These are phyloP conservation scores for Clinocottus analis DNA, from an alignment of 2,113 vertebrate genomes.

Conservation along the genomic window DNA sequence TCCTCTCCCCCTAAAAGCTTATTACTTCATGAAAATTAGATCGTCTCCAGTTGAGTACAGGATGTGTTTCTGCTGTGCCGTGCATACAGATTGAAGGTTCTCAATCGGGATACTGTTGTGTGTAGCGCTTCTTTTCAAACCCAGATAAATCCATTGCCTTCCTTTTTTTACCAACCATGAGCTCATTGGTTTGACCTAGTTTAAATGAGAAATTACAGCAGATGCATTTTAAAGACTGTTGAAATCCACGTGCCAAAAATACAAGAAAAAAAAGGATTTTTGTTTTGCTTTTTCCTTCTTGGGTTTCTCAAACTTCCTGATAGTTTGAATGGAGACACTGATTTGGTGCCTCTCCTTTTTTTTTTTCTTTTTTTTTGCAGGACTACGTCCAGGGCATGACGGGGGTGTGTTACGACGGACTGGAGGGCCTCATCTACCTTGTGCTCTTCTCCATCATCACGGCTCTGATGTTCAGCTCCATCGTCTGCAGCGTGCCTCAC, in stretches of 20 bases:
- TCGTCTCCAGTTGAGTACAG: not conserved
- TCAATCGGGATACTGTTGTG: not conserved
- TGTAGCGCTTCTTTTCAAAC: not conserved
- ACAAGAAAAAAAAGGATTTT: too few species aligned
- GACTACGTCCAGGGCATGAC: constrained; percentile 95
- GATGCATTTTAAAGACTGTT: constrained; percentile 20
- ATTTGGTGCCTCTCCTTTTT: too few species aligned
- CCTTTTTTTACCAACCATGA: constrained; percentile 26
- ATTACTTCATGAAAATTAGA: constrained; percentile 21
- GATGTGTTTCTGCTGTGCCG: constrained; percentile 10
- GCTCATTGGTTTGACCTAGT: constrained; percentile 49
- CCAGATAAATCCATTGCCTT: constrained; percentile 3
- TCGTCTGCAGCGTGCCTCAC: constrained; percentile 95
- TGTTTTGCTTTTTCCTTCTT: too few species aligned
- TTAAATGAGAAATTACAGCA: constrained; percentile 31
- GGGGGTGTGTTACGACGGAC: constrained; percentile 94
- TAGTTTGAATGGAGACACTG: not conserved
- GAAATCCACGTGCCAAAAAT: not conserved
- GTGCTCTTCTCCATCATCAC: constrained; percentile 97
- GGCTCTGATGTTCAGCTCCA: constrained; percentile 97
- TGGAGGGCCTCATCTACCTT: constrained; percentile 98
- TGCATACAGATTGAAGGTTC: not conserved
- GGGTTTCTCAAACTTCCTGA: not conserved
- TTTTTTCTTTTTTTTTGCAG: too few species aligned
- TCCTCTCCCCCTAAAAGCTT: not conserved